Conservation (phyloP, 1,140 invertebrate species). For the Trichonephila inaurata region DNA sequence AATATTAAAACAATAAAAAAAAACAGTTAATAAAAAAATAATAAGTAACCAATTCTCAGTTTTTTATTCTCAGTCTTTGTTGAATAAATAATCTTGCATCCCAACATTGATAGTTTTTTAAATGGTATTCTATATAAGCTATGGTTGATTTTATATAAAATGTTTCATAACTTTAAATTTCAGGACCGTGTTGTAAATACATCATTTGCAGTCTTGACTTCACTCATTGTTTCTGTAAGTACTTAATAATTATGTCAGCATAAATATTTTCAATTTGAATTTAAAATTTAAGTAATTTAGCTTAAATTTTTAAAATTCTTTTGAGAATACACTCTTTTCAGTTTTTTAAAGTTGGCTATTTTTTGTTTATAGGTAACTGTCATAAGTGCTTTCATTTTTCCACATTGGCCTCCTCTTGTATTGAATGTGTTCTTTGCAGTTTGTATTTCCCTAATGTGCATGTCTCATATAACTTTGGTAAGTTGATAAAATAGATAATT, state of each 20-base stretch:
- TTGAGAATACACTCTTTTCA: too few relatives aligned
- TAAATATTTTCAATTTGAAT: too few relatives aligned
- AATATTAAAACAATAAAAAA: too few relatives aligned
- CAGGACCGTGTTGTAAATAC: constrained; percentile 72
- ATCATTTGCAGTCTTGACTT: constrained; percentile 70
- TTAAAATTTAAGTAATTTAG: too few relatives aligned
- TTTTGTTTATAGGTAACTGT: constrained; percentile 60
- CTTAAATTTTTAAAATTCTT: too few relatives aligned
- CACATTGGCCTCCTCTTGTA: constrained; percentile 56
- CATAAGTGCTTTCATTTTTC: constrained; percentile 74
- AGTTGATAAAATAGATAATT: neutral
- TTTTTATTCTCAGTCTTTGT: neutral
- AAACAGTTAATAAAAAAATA: too few relatives aligned
- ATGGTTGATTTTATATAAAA: too few relatives aligned
- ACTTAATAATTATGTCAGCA: neutral
- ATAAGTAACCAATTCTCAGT: too few relatives aligned
- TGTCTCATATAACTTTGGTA: constrained; percentile 72
- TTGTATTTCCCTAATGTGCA: constrained; percentile 70
- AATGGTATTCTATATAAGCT: neutral
- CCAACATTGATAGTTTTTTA: neutral
- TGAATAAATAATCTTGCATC: neutral
- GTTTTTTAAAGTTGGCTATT: neutral
- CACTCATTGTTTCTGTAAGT: constrained; percentile 70
- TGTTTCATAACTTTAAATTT: constrained; percentile 15
- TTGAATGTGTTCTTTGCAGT: constrained; percentile 70